phyloP scores from a whole-genome alignment of 2,113 vertebrate species.

The Agapornis roseicollis region DNA sequence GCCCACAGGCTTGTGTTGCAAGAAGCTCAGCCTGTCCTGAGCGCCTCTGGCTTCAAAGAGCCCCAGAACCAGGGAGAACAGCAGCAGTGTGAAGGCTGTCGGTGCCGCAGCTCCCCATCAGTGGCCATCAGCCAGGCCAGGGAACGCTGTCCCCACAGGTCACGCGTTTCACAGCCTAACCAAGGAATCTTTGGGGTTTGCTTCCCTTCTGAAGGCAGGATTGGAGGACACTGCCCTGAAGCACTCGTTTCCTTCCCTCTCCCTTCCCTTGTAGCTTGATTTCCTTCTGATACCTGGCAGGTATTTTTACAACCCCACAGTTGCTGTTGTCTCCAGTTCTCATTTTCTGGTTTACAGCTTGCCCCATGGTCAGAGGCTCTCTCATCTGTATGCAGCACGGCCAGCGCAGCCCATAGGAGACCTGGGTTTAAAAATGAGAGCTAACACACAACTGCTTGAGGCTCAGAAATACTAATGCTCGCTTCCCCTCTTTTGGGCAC shows the following conservation, averaged over 20 bases:
- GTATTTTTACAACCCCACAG: background rate
- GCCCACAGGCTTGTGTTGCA: background rate
- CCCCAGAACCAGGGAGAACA: background rate
- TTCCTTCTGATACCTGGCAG: background rate
- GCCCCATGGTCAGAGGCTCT: background rate
- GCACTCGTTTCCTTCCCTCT: background rate
- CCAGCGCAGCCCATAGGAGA: background rate
- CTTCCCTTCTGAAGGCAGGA: background rate
- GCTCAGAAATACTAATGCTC: background rate
- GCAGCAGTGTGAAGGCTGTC: fast-evolving
- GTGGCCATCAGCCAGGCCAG: background rate
- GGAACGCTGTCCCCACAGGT: background rate
- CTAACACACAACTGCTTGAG: background rate
- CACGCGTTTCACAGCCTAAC: fast-evolving
- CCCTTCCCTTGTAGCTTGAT: background rate
- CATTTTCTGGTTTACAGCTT: background rate
- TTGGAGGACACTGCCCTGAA: background rate
- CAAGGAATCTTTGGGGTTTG: background rate
- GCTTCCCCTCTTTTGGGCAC: background rate
- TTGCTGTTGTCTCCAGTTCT: background rate
- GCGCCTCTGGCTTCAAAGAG: background rate
- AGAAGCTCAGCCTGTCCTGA: background rate
- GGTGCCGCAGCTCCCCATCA: background rate
- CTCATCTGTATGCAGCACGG: background rate
- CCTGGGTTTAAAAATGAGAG: background rate